Evolutionary conservation across 2,113 vertebrate species (phyloP).

Genomic region (Hymenochirus boettgeri): DNA sequence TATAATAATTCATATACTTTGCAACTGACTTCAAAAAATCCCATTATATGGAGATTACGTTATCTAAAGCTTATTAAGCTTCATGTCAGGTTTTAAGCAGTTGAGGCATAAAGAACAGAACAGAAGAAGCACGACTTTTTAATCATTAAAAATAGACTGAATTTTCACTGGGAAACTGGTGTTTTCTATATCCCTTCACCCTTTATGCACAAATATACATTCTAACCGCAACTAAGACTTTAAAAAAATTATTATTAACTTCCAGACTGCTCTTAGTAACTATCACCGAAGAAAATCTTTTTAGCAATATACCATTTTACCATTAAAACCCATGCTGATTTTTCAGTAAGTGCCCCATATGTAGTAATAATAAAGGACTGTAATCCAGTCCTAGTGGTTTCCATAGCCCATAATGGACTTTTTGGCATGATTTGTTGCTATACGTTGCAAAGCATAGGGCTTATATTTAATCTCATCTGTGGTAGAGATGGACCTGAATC

Average conservation of each 20-base stretch:
- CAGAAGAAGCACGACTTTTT: conserved; percentile 45
- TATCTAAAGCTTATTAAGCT: conserved; percentile 63
- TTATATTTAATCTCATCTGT: too few species aligned
- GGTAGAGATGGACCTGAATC: too few species aligned
- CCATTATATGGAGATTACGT: conserved; percentile 60
- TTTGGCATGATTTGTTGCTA: too few species aligned
- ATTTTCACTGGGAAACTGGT: conserved; percentile 43
- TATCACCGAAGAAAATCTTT: conserved; percentile 43
- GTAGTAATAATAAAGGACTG: too few species aligned
- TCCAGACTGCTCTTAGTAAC: conserved; percentile 20
- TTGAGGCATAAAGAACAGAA: conserved; percentile 52
- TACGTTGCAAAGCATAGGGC: too few species aligned
- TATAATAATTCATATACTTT: conserved; percentile 57
- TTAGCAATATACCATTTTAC: too few species aligned
- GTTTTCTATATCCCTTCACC: conserved; percentile 34
- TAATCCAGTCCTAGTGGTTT: too few species aligned
- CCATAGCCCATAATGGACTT: too few species aligned
- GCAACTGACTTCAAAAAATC: conserved; percentile 57
- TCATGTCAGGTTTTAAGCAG: conserved; percentile 48
- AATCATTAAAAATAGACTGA: conserved; percentile 47
- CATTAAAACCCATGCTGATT: too few species aligned
- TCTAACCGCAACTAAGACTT: conserved; percentile 19
- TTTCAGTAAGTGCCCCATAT: too few species aligned
- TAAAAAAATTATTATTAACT: conserved; percentile 33
- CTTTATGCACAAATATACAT: conserved; percentile 39